phyloP scores from a whole-genome alignment of 1,140 invertebrate species.

The Conus ventricosus region DNA sequence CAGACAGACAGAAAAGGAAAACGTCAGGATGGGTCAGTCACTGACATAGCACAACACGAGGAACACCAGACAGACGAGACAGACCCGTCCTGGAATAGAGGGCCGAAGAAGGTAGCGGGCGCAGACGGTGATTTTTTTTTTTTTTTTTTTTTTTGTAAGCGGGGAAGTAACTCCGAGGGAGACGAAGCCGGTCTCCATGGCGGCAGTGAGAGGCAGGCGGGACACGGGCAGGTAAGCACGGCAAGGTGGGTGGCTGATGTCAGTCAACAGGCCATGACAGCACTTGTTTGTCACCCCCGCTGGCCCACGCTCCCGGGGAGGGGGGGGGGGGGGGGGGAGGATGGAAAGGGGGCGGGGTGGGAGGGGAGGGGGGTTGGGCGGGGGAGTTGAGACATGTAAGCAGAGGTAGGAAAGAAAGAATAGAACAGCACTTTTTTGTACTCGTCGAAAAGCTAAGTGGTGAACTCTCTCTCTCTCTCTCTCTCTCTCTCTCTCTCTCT shows the following conservation, averaged over 20 bases:
- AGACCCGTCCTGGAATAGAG: no score
- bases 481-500: no score
- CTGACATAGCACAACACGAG: no score
- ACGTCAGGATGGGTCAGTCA: no score
- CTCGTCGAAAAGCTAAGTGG: no score
- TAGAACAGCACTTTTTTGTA: background rate
- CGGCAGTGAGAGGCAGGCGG: background rate
- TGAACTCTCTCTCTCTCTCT: no score
- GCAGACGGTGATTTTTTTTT: background rate
- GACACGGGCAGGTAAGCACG: background rate
- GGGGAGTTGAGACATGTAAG: no score
- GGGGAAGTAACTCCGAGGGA: no score
- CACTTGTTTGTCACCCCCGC: conserved; percentile 1
- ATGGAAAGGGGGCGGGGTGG: background rate
- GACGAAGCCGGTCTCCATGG: no score
- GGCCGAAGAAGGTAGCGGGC: background rate
- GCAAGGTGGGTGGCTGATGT: conserved; percentile 29
- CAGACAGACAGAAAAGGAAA: no score
- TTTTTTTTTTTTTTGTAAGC: no score
- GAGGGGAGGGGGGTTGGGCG: background rate
- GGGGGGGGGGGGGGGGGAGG: background rate
- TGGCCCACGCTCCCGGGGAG: background rate
- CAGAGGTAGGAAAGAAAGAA: background rate
- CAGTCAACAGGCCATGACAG: conserved; percentile 25
- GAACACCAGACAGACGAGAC: no score